Evolutionary conservation across 2,113 vertebrate species (phyloP), one percentile per base, ranked within the genome.

Genomic region (Stegostoma tigrinum): DNA sequence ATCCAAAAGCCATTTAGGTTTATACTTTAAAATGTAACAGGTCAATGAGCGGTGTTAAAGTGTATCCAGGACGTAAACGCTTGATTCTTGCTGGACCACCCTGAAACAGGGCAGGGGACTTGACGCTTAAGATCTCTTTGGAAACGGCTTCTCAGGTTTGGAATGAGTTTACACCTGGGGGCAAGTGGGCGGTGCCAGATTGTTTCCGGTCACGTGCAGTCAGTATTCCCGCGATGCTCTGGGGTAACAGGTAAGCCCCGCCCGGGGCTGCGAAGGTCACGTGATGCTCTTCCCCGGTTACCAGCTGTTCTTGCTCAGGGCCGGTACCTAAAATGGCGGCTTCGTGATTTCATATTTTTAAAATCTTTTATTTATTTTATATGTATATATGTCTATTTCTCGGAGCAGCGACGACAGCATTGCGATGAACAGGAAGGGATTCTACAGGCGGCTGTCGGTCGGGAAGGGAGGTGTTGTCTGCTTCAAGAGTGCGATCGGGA

Each of bases 251-350:
- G 3, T 5, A 8, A 5, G 55, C 89, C 34, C 55, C 89, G 30
- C 89, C 89, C 55, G 24, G 7, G 30, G 1, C 7, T 52, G 2
- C 17, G 61, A 1, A 61, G 34, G 89, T 95, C 27, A 75, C 68
- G 94, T 95, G 94, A 95, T 68, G 10, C 68, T 0, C 64, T 24
- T 38, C 68, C 61, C 94, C 68, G 67, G 94, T 95, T 72, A 95
- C 94, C 94, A 95, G 94, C 67, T 95, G 94, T 95, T 72, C 94
- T 14, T 30, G 67, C 42, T 66, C 89, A 14, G 61, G 89, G 89
- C 34, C 34, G 89, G 61, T n/a, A 48, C 94, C 94, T 95, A 95
- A 95, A 95, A 95, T 95, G 94, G 94, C 94, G 94, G 30, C 42
- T 1, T 67, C 45, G 42, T 95, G 94, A 95, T 95, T 42, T 14